These are phyloP conservation scores for Palythoa heliodiscus DNA, from an alignment of 92 coral and sea anemone species.

Conservation along the genomic window DNA sequence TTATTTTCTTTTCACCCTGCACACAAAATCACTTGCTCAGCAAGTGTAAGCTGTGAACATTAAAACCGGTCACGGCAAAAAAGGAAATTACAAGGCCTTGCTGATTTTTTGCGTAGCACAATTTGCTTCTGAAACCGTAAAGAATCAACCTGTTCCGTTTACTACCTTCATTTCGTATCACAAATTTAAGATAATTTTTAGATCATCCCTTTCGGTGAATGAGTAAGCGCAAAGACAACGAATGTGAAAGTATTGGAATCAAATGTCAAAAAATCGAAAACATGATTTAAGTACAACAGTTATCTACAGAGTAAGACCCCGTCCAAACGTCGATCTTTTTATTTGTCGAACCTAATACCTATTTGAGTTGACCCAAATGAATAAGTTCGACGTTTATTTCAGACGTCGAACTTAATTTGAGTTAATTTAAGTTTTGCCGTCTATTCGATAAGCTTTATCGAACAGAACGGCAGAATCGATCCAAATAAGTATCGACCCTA, in stretches of 20 bases:
- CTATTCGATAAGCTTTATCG: too few species aligned
- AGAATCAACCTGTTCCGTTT: background rate
- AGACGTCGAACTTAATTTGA: background rate
- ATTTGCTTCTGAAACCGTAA: background rate
- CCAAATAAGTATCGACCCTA: too few species aligned
- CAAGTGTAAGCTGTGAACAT: background rate
- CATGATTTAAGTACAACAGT: background rate
- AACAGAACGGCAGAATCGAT: too few species aligned
- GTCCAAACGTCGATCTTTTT: too few species aligned
- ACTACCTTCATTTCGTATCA: too few species aligned
- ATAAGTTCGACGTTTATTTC: too few species aligned
- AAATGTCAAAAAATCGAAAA: background rate
- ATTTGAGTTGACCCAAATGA: too few species aligned
- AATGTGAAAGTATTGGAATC: background rate
- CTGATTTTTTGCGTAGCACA: too few species aligned
- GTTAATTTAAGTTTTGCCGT: background rate
- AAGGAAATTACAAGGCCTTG: background rate
- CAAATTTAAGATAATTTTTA: too few species aligned
- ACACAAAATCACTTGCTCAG: slow-evolving; percentile 15
- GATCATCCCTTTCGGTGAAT: too few species aligned
- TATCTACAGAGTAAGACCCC: background rate
- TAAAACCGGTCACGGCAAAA: background rate
- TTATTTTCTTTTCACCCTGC: background rate
- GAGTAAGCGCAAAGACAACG: background rate
- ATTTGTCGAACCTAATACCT: too few species aligned